These are phyloP conservation scores for Pangasianodon hypophthalmus DNA, from an alignment of 2,113 vertebrate species.

Conservation along the genomic window DNA sequence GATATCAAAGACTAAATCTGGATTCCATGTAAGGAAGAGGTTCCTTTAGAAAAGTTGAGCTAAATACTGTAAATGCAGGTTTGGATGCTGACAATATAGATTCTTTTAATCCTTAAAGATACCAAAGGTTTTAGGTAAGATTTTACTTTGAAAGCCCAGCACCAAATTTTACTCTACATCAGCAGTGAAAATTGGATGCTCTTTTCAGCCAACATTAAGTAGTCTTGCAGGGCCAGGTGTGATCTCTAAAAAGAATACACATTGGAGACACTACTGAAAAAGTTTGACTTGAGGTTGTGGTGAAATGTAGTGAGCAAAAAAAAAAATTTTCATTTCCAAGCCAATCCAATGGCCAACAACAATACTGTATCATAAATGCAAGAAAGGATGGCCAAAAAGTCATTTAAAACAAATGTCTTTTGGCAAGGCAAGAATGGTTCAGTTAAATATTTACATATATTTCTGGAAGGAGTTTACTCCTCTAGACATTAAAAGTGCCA, in stretches of 20 bases:
- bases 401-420: not conserved
- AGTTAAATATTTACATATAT: not conserved
- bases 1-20: slow-evolving; percentile 47
- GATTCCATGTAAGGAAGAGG: not conserved
- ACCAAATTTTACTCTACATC: not conserved
- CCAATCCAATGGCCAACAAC: not conserved
- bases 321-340: not conserved
- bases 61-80: not conserved
- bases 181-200: not conserved
- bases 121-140: not conserved
- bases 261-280: not conserved
- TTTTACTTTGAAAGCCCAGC: not conserved
- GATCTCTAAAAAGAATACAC: not conserved
- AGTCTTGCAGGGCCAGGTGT: not conserved
- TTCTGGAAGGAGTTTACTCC: not conserved
- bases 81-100: not conserved
- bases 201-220: not conserved
- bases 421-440: not conserved
- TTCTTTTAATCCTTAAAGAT: not conserved
- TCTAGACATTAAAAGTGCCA: not conserved
- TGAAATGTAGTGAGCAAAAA: not conserved
- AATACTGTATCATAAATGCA: not conserved
- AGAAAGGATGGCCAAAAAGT: not conserved
- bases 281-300: not conserved
- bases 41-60: not conserved